Base-by-base conservation (phyloP, 2,797 vertebrate genomes). In the Tachyglossus aculeatus region DNA sequence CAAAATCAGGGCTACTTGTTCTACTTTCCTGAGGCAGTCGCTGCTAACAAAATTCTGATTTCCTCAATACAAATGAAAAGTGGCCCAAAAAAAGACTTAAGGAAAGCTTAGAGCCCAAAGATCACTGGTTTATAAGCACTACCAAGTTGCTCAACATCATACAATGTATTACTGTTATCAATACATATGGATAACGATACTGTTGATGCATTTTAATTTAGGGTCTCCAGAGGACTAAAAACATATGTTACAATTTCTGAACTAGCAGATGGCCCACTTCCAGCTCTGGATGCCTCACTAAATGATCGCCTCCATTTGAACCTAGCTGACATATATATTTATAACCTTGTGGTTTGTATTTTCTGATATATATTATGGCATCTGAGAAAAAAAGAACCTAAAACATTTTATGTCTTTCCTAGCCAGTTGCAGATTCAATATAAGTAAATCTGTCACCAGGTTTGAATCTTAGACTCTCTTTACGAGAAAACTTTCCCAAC, bases 161-260 rank as follows among this genome's bases (percentile, higher is more conserved):
- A 18, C 15, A 55, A 55, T 41, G 70, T 33, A 70, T 75, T n/a
- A 77, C 51, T 64, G 15, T 57, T 69, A 64, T 73, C 56, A 45
- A 48, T 21, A 45, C 80, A 63, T 67, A 63, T 1, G 4, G n/a
- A 68, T 25, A 60, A 82, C 74, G 63, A 84, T 65, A 69, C n/a
- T 71, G 54, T 44, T 54, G 59, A 71, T 43, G 62, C 2, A 60
- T 44, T 78, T 77, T 81, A 77, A 84, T 82, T 79, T 78, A 66
- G 60, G 56, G 65, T 72, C 52, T 63, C 13, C 39, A 45, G 55
- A 61, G 19, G 70, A 85, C 66, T 3, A 65, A 39, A 54, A 71
- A 31, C n/a, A 72, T 11, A 27, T 16, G 54, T 5, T 62, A 7
- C 33, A 52, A 62, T 76, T 71, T 40, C 27, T 47, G 5, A 37